Evolutionary conservation across 2,797 vertebrate species (phyloP).

Genomic region (Enteromius unitaeniatus): DNA sequence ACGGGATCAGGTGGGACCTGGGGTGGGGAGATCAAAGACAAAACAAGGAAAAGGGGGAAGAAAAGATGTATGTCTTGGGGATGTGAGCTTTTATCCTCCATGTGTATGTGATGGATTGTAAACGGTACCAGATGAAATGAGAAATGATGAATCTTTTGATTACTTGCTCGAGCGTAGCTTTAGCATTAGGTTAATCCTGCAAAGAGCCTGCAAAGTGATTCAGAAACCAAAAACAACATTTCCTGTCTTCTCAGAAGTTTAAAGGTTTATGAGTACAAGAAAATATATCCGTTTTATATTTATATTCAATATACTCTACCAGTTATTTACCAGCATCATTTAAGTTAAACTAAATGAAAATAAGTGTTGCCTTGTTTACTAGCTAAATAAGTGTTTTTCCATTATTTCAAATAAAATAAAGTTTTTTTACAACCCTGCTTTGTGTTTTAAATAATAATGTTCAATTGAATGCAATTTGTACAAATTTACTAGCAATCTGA

Average conservation of each 20-base stretch:
- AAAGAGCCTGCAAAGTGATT: background rate
- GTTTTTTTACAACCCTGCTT: background rate
- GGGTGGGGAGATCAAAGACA: slow-evolving; percentile 27
- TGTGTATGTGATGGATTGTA: background rate
- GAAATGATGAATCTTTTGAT: background rate
- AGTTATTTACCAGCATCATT: background rate
- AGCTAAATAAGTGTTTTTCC: background rate
- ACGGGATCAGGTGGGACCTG: slow-evolving; percentile 64
- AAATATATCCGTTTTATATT: background rate
- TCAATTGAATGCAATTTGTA: background rate
- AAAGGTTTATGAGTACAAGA: background rate
- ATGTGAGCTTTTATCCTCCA: background rate
- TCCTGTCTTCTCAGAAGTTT: background rate
- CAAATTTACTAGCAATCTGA: background rate
- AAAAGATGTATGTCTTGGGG: background rate
- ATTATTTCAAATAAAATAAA: background rate
- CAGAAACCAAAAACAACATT: background rate
- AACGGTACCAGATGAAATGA: background rate
- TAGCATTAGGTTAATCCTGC: slow-evolving; percentile 9
- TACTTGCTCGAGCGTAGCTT: background rate
- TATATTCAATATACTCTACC: background rate
- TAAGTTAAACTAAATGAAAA: background rate
- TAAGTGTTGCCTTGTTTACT: background rate
- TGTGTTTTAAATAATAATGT: background rate
- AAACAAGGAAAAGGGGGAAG: background rate